phyloP scores from a whole-genome alignment of 2,888 invertebrate genomes.

The Drosophila antonietae region DNA sequence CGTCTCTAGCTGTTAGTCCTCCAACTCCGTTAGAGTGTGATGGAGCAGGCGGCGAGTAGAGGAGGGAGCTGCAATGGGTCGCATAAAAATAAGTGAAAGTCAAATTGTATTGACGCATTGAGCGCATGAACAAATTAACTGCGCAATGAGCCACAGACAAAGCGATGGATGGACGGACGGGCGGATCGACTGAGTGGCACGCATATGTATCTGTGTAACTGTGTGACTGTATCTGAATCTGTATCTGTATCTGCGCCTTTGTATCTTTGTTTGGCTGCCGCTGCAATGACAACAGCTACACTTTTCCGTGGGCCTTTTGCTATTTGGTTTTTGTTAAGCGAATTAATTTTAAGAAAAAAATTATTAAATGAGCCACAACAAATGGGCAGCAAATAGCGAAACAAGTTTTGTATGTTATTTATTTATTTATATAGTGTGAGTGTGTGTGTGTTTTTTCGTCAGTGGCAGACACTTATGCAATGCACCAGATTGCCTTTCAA shows the following conservation, averaged over 20 bases:
- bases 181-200: slow-evolving; percentile 27
- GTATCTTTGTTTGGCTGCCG: slow-evolving; percentile 15
- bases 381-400: slow-evolving; percentile 55
- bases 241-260: slow-evolving; percentile 8
- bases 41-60: neutral
- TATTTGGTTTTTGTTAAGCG: slow-evolving; percentile 55
- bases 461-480: slow-evolving; percentile 52
- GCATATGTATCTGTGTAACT: slow-evolving; percentile 40
- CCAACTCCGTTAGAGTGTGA: slow-evolving; percentile 20
- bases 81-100: slow-evolving; percentile 76
- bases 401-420: slow-evolving; percentile 56
- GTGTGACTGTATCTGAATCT: slow-evolving; percentile 45
- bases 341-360: slow-evolving; percentile 58
- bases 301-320: slow-evolving; percentile 46
- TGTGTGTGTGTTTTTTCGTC: slow-evolving; percentile 3
- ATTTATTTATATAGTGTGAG: neutral
- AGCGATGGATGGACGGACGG: slow-evolving; percentile 15
- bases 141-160: slow-evolving; percentile 70
- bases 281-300: slow-evolving; percentile 39
- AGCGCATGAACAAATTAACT: slow-evolving; percentile 79
- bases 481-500: slow-evolving; percentile 21
- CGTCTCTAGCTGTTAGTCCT: slow-evolving; percentile 46
- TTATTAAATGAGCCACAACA: slow-evolving; percentile 64
- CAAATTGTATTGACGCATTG: slow-evolving; percentile 80
- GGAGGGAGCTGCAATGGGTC: slow-evolving; percentile 61